phyloP scores from a whole-genome alignment of 2,888 invertebrate species.

The Phalangium opilio region DNA sequence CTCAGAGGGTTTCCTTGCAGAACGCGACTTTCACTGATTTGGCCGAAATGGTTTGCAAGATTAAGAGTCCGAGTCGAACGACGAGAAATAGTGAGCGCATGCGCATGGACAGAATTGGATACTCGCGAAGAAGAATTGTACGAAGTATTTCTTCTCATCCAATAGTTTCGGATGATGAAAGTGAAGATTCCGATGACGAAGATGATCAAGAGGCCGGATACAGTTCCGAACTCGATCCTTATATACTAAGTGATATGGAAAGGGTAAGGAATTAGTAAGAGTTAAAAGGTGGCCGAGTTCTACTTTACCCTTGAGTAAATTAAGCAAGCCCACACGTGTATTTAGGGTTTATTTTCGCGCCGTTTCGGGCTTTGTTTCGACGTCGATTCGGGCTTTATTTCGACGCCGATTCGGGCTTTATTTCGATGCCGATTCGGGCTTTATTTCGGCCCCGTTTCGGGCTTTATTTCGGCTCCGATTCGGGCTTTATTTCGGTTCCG shows the following conservation, averaged over 20 bases:
- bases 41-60: constrained; percentile 81
- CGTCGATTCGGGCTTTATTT: too few species aligned
- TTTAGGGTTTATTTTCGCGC: too few species aligned
- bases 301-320: too few species aligned
- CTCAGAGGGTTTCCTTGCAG: constrained; percentile 8
- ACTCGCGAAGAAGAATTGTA: not conserved
- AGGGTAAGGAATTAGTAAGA: constrained; percentile 6
- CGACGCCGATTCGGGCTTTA: too few species aligned
- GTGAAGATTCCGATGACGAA: constrained; percentile 47
- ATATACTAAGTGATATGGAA: constrained; percentile 13
- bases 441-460: too few species aligned
- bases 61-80: constrained; percentile 28
- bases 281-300: too few species aligned
- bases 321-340: too few species aligned
- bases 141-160: not conserved
- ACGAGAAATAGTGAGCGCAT: constrained; percentile 7
- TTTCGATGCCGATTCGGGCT: too few species aligned
- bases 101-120: not conserved
- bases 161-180: not conserved
- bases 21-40: constrained; percentile 56
- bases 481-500: too few species aligned
- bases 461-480: too few species aligned
- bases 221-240: constrained; percentile 55
- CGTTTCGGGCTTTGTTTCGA: too few species aligned
- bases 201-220: constrained; percentile 54